Evolutionary conservation across 1,140 invertebrate species (phyloP).

Genomic region (Leptinotarsa texana): DNA sequence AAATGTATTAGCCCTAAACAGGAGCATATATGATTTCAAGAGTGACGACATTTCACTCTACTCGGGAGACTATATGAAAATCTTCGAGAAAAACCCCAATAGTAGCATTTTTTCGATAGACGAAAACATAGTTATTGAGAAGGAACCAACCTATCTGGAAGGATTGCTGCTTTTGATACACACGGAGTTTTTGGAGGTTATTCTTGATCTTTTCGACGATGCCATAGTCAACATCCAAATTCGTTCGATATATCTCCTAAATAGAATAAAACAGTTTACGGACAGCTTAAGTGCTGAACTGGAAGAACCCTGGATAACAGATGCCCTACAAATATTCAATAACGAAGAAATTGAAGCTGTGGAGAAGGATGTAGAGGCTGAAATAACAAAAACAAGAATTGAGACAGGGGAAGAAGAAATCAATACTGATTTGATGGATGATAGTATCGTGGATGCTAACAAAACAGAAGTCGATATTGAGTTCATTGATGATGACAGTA

Average conservation of each 20-base stretch:
- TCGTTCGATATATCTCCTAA: slow-evolving; percentile 33
- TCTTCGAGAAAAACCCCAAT: slow-evolving; percentile 33
- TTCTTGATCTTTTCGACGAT: slow-evolving; percentile 35
- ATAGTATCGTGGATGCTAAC: background rate
- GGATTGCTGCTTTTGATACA: slow-evolving; percentile 39
- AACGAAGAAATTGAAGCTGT: slow-evolving; percentile 31
- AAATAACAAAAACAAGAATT: slow-evolving; percentile 21
- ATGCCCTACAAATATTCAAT: slow-evolving; percentile 23
- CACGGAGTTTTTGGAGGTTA: slow-evolving; percentile 38
- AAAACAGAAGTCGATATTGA: background rate
- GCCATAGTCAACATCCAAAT: slow-evolving; percentile 38
- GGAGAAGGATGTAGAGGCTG: slow-evolving; percentile 28
- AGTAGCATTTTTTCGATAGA: slow-evolving; percentile 30
- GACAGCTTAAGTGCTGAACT: slow-evolving; percentile 32
- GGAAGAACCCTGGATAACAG: slow-evolving; percentile 35
- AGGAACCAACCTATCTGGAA: slow-evolving; percentile 37
- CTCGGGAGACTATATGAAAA: slow-evolving; percentile 39
- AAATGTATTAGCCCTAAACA: slow-evolving; percentile 29
- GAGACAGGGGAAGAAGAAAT: slow-evolving; percentile 31
- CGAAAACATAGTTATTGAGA: slow-evolving; percentile 17
- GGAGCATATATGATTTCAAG: slow-evolving; percentile 29
- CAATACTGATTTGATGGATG: slow-evolving; percentile 33
- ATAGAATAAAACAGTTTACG: slow-evolving; percentile 34
- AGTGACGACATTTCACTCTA: slow-evolving; percentile 38
- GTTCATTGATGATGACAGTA: background rate